A percentile compares a stretch with the other conserved stretches of the same genome.
These are phyloP conservation scores for Vicugna pacos DNA, from an alignment of 2,113 vertebrate genomes.

Conservation along the genomic window DNA sequence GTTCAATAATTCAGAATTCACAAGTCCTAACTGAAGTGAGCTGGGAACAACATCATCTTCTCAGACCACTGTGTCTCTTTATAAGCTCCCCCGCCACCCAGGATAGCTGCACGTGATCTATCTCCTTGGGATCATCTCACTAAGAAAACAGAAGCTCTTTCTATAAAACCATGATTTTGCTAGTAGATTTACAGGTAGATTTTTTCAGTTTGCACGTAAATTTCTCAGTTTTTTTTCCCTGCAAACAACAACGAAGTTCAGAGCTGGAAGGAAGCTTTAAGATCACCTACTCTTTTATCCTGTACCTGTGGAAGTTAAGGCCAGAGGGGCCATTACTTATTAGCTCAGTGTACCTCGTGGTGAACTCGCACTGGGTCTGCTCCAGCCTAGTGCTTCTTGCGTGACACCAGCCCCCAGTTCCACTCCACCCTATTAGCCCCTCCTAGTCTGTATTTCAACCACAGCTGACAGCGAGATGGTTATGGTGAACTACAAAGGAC, in stretches of 20 bases:
- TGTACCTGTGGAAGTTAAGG: not conserved
- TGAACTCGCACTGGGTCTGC: too few relatives aligned
- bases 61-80: not conserved
- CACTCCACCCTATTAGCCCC: not conserved
- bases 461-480: not conserved
- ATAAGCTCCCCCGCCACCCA: not conserved
- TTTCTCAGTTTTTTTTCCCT: not conserved
- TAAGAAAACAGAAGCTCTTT: not conserved
- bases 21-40: not conserved
- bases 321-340: not conserved
- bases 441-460: not conserved
- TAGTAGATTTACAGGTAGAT: not conserved
- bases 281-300: not conserved
- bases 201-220: not conserved
- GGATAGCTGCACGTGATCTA: not conserved
- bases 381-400: not conserved
- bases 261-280: not conserved
- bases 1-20: not conserved
- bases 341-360: not conserved
- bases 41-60: not conserved
- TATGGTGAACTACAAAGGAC: not conserved
- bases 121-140: not conserved
- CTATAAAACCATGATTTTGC: not conserved
- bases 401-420: not conserved
- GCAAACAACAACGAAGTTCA: not conserved